These are phyloP conservation scores for Cylas formicarius DNA, from an alignment of 1,140 invertebrate genomes.

Conservation along the genomic window DNA sequence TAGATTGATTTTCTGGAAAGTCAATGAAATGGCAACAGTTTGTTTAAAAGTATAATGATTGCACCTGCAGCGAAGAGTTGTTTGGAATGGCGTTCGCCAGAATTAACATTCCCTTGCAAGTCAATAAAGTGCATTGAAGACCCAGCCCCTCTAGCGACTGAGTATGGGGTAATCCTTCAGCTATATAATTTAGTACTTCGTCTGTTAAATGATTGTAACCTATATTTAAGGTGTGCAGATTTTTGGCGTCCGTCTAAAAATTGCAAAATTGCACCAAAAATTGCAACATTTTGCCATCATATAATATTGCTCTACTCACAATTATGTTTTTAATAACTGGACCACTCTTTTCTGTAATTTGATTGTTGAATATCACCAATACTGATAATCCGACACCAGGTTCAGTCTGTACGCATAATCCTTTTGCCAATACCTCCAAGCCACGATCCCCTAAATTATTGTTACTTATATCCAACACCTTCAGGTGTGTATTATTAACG, in stretches of 20 bases:
- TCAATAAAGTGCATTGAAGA: conserved; percentile 35
- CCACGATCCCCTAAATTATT: conserved; percentile 38
- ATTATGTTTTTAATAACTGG: conserved; percentile 33
- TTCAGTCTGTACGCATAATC: conserved; percentile 29
- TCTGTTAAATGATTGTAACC: conserved; percentile 38
- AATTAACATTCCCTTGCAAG: conserved; percentile 29
- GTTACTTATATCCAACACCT: conserved; percentile 38
- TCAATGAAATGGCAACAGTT: background rate
- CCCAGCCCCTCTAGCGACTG: conserved; percentile 33
- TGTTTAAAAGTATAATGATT: conserved; percentile 1
- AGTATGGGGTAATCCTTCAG: conserved; percentile 23
- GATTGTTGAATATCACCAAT: conserved; percentile 37
- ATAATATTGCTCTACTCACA: conserved; percentile 25
- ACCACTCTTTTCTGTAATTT: conserved; percentile 36
- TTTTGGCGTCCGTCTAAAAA: conserved; percentile 30
- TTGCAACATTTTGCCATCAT: background rate
- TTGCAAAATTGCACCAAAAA: conserved; percentile 7
- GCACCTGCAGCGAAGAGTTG: conserved; percentile 33
- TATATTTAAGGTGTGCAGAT: conserved; percentile 36
- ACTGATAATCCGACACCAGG: conserved; percentile 30
- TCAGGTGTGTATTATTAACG: conserved; percentile 30
- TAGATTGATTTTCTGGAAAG: conserved; percentile 37
- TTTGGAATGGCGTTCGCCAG: conserved; percentile 29
- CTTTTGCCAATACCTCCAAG: conserved; percentile 33
- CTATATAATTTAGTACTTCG: conserved; percentile 28